phyloP scores from a whole-genome alignment of 92 coral and sea anemone genomes.

The Zoanthus sociatus region DNA sequence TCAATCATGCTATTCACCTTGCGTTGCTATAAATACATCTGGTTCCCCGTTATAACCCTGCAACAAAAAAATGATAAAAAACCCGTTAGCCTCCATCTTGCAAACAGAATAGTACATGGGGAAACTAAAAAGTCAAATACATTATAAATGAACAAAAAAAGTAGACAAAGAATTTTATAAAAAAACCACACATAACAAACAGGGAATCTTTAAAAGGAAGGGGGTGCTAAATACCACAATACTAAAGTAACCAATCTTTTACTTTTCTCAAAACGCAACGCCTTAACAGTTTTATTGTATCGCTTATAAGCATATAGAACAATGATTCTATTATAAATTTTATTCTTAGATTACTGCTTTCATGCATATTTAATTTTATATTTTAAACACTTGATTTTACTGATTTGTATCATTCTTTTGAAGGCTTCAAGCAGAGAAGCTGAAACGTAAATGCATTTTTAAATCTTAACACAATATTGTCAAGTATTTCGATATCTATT shows the following conservation, averaged over 20 bases:
- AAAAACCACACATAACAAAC: background rate
- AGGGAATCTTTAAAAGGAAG: background rate
- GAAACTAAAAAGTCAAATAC: background rate
- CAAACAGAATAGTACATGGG: background rate
- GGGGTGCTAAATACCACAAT: background rate
- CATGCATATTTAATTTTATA: no score
- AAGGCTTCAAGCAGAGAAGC: no score
- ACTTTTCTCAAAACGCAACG: background rate
- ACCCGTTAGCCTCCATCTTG: background rate
- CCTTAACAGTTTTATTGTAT: no score
- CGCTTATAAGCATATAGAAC: no score
- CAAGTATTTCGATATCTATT: no score
- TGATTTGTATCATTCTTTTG: no score
- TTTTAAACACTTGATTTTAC: no score
- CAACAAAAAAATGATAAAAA: background rate
- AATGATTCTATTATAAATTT: no score
- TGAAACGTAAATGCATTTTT: no score
- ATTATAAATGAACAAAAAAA: background rate
- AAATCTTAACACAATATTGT: no score
- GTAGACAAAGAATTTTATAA: background rate
- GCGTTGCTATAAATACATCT: conserved; percentile 77
- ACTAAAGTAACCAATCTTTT: background rate
- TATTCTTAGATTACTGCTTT: no score
- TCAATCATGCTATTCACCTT: conserved; percentile 46
- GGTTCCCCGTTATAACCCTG: conserved; percentile 76